Conservation (phyloP, 2,113 vertebrate genomes). For the Capreolus pygargus region DNA sequence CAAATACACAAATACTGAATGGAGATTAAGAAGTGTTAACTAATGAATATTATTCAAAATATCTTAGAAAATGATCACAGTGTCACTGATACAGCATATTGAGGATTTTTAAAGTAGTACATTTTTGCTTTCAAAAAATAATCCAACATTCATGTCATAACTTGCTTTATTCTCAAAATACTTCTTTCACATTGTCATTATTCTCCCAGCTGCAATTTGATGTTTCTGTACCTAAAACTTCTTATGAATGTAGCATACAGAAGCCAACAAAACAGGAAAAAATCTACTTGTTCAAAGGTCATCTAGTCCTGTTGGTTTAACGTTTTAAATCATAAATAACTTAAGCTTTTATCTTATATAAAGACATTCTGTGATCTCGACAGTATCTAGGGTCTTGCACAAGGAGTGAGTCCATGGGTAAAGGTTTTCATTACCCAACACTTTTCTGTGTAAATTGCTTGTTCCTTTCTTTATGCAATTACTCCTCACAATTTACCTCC, state of each 20-base stretch:
- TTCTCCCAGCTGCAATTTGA: neutral
- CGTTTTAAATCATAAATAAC: neutral
- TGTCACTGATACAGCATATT: neutral
- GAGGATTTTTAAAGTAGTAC: neutral
- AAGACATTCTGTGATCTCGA: neutral
- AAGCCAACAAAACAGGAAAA: neutral
- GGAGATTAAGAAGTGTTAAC: neutral
- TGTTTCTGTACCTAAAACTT: neutral
- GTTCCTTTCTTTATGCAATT: no score
- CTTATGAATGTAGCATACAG: neutral
- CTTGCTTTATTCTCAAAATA: neutral
- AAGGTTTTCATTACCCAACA: neutral
- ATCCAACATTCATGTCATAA: neutral
- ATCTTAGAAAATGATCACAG: neutral
- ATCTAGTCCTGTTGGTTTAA: neutral
- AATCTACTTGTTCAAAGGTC: neutral
- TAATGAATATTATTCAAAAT: neutral
- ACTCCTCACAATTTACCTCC: no score
- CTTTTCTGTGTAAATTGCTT: no score
- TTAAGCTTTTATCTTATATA: neutral
- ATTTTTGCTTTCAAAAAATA: neutral
- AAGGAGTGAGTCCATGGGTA: neutral
- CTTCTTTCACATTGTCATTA: neutral
- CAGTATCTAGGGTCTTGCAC: neutral
- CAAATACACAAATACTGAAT: neutral